Conservation (phyloP, 2,888 invertebrate species). For the Megastigmus dorsalis region DNA sequence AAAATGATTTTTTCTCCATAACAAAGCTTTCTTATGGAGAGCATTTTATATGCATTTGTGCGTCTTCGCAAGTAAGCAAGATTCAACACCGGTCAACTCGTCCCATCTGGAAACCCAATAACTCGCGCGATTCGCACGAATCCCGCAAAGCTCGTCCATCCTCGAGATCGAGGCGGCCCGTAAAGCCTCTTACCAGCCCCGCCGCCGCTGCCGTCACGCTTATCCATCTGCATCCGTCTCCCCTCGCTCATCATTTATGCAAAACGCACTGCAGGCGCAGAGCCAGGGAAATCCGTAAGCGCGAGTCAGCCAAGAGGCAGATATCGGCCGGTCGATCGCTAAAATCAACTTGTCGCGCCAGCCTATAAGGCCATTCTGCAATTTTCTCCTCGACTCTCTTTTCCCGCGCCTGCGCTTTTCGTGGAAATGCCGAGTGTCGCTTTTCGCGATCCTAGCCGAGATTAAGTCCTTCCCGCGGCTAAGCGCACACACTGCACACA, state of each 20-base stretch:
- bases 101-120: too few relatives aligned
- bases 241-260: conserved; percentile 5
- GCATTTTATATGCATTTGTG: too few relatives aligned
- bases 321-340: conserved; percentile 20
- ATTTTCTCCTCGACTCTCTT: conserved; percentile 12
- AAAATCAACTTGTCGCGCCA: conserved; percentile 12
- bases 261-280: conserved; percentile 10
- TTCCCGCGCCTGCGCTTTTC: conserved; percentile 20
- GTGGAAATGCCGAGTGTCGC: conserved; percentile 5
- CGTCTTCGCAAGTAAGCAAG: too few relatives aligned
- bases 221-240: not conserved
- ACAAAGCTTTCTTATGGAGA: too few relatives aligned
- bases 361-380: not conserved
- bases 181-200: too few relatives aligned
- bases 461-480: not conserved
- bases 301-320: not conserved
- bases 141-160: too few relatives aligned
- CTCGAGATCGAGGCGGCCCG: too few relatives aligned
- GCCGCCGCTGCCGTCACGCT: too few relatives aligned
- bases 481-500: conserved; percentile 2
- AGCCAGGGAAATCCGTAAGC: conserved; percentile 13
- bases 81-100: too few relatives aligned
- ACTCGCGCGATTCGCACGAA: too few relatives aligned
- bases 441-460: conserved; percentile 5
- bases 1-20: too few relatives aligned